phyloP scores from a whole-genome alignment of 2,113 vertebrate genomes.

The Odontophorus gujanensis region DNA sequence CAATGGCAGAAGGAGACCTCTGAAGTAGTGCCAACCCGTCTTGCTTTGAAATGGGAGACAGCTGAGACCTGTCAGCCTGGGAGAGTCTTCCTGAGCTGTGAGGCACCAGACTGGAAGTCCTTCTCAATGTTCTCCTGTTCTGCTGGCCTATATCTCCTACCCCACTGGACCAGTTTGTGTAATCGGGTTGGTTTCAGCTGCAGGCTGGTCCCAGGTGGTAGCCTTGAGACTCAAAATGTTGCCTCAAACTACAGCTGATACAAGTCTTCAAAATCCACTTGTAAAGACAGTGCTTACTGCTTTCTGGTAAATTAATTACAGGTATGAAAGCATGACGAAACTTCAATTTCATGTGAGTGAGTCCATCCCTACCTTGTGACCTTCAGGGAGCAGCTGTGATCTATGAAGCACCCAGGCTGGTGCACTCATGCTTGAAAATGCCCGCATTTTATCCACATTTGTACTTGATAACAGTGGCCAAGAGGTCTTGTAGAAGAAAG shows the following conservation, averaged over 20 bases:
- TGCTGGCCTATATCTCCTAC: not conserved
- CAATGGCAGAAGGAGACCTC: not conserved
- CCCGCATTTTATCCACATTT: not conserved
- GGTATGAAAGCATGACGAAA: not conserved
- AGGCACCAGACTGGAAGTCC: not conserved
- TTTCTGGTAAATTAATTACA: conserved; percentile 44
- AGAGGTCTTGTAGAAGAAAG: not conserved
- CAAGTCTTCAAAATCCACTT: not conserved
- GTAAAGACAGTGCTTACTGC: not conserved
- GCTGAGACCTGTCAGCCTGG: not conserved
- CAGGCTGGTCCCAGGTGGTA: not conserved
- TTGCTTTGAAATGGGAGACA: not conserved
- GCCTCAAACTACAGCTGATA: not conserved
- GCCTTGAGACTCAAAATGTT: conserved; percentile 22
- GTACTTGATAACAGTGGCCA: conserved; percentile 13
- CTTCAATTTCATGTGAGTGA: not conserved
- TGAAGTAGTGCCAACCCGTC: conserved; percentile 16
- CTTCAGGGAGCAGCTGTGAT: not conserved
- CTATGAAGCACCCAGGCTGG: not conserved
- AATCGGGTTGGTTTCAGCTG: not conserved
- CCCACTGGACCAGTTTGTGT: not conserved
- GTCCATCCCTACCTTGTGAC: not conserved
- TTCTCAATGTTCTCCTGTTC: not conserved
- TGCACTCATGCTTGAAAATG: not conserved
- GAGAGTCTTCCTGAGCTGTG: not conserved